Evolutionary conservation across 1,140 invertebrate genomes (phyloP).

Genomic region (Pseudobourletiella spinata): DNA sequence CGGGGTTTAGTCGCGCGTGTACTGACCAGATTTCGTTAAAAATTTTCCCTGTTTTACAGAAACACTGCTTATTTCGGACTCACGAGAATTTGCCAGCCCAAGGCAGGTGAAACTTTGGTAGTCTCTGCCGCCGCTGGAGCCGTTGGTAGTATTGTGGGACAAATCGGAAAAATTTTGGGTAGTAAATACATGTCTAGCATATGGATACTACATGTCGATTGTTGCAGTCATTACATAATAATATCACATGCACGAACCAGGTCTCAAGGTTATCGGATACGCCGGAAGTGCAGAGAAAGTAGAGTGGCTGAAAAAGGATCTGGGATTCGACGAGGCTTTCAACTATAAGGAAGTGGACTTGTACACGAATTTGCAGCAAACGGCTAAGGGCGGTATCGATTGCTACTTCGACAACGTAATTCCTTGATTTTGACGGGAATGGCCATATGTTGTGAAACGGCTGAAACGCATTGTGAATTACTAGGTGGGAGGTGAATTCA

Average conservation of each 20-base stretch:
- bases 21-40: too few relatives aligned
- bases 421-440: background rate
- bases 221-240: background rate
- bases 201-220: background rate
- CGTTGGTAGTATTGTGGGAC: constrained; percentile 60
- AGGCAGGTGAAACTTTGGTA: constrained; percentile 54
- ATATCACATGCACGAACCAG: constrained; percentile 37
- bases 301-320: constrained; percentile 54
- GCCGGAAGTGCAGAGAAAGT: constrained; percentile 60
- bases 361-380: constrained; percentile 47
- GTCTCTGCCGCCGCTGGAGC: constrained; percentile 40
- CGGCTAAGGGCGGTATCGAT: constrained; percentile 57
- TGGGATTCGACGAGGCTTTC: constrained; percentile 57
- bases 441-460: background rate
- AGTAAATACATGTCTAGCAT: background rate
- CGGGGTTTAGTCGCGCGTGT: too few relatives aligned
- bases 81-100: constrained; percentile 55
- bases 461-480: background rate
- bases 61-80: constrained; percentile 63
- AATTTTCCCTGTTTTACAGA: constrained; percentile 10
- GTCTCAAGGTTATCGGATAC: constrained; percentile 60
- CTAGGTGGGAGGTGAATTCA: constrained; percentile 44
- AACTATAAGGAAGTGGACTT: constrained; percentile 61
- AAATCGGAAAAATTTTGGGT: constrained; percentile 60
- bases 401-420: constrained; percentile 66